Conservation (phyloP, 2,888 invertebrate genomes). For the Ischnura elegans region DNA sequence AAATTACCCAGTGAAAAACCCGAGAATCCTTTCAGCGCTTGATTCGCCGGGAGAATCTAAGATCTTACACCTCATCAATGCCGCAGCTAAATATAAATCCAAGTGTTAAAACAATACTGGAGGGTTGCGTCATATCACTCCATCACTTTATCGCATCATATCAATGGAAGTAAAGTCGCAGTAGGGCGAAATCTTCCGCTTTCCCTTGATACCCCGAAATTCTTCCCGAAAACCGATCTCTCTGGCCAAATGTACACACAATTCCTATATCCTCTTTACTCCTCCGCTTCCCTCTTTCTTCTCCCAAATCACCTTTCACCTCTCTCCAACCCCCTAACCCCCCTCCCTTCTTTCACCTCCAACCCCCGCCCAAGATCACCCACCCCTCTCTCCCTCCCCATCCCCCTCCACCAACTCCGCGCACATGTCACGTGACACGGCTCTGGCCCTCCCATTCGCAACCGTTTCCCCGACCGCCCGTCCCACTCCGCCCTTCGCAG, state of each 20-base stretch:
- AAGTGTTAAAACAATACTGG: too few species aligned
- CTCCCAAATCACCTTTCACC: background rate
- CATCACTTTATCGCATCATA: background rate
- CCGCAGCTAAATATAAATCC: too few species aligned
- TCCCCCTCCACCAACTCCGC: background rate
- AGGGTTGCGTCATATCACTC: too few species aligned
- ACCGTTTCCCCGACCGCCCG: background rate
- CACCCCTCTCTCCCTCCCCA: background rate
- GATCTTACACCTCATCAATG: too few species aligned
- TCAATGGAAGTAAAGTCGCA: background rate
- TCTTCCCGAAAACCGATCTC: conserved; percentile 25
- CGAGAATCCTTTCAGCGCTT: too few species aligned
- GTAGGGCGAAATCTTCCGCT: background rate
- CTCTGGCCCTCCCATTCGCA: conserved; percentile 51
- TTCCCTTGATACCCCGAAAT: conserved; percentile 9
- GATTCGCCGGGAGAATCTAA: too few species aligned
- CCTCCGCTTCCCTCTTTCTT: background rate
- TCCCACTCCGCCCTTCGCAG: background rate
- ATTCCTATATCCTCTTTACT: background rate
- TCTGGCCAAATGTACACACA: conserved; percentile 20
- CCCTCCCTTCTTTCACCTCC: background rate
- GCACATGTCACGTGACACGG: conserved; percentile 58
- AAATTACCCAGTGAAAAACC: too few species aligned
- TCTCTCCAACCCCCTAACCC: background rate
- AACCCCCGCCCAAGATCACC: background rate